Percentiles rank a stretch among this genome's conserved stretches.
These are phyloP conservation scores for Myotis brandtii DNA, from an alignment of 2,113 vertebrate genomes.

Conservation along the genomic window DNA sequence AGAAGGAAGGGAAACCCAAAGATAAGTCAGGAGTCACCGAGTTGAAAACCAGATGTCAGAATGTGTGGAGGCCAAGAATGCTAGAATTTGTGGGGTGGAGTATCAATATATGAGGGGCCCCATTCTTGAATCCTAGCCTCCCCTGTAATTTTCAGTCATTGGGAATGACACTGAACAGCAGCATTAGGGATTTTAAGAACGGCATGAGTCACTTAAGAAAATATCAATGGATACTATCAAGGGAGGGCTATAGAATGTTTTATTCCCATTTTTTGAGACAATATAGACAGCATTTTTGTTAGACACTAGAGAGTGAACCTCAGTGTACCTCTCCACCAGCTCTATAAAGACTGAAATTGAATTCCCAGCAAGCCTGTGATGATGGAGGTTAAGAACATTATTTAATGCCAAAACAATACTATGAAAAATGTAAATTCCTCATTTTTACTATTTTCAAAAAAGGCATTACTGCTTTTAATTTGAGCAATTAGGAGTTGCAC, in stretches of 20 bases:
- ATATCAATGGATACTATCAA: not conserved
- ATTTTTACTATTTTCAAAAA: not conserved
- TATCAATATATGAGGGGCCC: not conserved
- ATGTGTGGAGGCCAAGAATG: not conserved
- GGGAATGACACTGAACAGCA: not conserved
- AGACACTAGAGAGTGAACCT: not conserved
- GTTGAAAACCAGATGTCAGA: not conserved
- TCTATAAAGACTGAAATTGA: not conserved
- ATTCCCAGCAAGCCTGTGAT: not conserved
- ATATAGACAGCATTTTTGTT: not conserved
- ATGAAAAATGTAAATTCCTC: not conserved
- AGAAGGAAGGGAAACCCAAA: not conserved
- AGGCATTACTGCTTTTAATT: not conserved
- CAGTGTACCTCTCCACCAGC: not conserved
- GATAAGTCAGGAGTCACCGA: not conserved
- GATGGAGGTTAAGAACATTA: not conserved
- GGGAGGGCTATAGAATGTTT: not conserved
- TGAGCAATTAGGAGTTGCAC: not conserved
- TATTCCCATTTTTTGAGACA: not conserved
- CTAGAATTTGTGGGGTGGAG: not conserved
- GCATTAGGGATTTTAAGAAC: not conserved
- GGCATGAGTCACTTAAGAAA: not conserved
- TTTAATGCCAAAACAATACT: not conserved
- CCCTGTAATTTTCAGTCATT: not conserved
- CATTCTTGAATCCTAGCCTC: not conserved